These are phyloP conservation scores for Drosophila anomalipes DNA, from an alignment of 2,888 invertebrate species.

Conservation along the genomic window DNA sequence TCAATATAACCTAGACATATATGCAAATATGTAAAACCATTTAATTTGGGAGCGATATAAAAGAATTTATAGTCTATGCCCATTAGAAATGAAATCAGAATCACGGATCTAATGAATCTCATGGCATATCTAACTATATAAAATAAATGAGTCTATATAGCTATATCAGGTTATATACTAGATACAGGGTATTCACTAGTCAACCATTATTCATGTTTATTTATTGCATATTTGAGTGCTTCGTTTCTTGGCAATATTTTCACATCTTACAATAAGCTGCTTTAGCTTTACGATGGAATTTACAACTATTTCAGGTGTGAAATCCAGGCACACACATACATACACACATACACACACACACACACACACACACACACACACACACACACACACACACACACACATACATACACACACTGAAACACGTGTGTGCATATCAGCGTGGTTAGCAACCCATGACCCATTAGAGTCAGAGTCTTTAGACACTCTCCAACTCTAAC, in stretches of 20 bases:
- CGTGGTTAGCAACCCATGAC: conserved; percentile 47
- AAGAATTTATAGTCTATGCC: no score
- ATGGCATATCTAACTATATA: background rate
- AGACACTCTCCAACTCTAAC: conserved; percentile 12
- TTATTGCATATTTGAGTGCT: background rate
- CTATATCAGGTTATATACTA: background rate
- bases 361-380: background rate
- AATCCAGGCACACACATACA: background rate
- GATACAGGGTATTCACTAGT: background rate
- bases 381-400: background rate
- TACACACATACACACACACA: no score
- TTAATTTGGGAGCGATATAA: background rate
- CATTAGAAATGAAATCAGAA: background rate
- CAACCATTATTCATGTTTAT: background rate
- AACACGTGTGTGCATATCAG: conserved; percentile 19
- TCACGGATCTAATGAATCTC: background rate
- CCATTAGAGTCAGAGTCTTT: conserved; percentile 28
- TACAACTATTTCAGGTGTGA: conserved; percentile 38
- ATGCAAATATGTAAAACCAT: background rate
- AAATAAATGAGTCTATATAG: background rate
- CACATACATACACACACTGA: background rate
- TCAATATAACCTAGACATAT: background rate
- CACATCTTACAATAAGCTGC: conserved; percentile 1
- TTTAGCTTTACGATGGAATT: conserved; percentile 21
- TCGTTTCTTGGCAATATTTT: background rate